phyloP scores from a whole-genome alignment of 2,113 vertebrate species.

The Microcebus tavaratra region DNA sequence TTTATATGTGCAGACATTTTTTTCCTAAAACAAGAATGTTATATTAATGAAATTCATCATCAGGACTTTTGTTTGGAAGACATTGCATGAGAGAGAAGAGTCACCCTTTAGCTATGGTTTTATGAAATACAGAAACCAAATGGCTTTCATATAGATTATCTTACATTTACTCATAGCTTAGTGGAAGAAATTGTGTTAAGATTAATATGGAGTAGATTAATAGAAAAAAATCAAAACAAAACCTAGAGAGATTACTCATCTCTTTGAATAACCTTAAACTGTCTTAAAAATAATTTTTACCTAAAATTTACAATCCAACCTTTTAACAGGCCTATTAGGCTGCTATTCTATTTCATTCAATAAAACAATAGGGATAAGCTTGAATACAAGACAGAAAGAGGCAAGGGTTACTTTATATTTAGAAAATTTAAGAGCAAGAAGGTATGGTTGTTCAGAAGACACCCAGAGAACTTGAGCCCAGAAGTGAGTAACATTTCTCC shows the following conservation, averaged over 20 bases:
- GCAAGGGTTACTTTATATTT: not conserved
- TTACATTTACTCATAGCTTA: not conserved
- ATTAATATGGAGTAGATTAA: not conserved
- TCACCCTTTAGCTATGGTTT: not conserved
- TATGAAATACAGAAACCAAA: not conserved
- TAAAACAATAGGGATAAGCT: not conserved
- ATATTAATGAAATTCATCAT: not conserved
- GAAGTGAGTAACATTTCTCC: not conserved
- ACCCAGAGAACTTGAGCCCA: not conserved
- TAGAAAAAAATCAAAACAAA: not conserved
- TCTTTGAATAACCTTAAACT: not conserved
- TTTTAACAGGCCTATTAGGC: not conserved
- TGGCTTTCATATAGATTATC: not conserved
- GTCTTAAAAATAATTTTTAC: not conserved
- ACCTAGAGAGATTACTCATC: not conserved
- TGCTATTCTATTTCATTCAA: not conserved
- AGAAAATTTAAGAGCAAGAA: not conserved
- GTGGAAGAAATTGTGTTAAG: not conserved
- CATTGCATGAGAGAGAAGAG: not conserved
- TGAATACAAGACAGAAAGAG: not conserved
- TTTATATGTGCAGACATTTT: not conserved
- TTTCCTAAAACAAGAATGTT: not conserved
- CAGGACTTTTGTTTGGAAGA: not conserved
- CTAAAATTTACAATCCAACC: not conserved
- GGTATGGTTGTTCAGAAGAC: not conserved